phyloP scores from a whole-genome alignment of 2,797 vertebrate species.

The Pangasius djambal region DNA sequence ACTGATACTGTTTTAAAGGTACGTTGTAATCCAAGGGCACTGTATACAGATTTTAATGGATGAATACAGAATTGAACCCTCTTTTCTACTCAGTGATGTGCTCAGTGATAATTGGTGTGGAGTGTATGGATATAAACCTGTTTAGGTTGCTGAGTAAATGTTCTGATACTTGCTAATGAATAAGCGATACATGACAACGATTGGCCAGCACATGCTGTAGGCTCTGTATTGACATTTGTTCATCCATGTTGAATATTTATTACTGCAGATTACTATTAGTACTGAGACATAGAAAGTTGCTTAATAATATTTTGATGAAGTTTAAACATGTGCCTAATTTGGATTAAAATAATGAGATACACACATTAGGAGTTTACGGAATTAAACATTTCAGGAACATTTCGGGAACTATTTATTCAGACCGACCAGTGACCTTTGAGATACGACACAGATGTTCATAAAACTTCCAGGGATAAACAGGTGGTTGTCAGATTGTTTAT shows the following conservation, averaged over 20 bases:
- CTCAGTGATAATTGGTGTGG: background rate
- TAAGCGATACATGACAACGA: background rate
- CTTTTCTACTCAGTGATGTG: background rate
- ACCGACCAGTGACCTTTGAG: background rate
- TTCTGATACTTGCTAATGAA: background rate
- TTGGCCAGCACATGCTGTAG: background rate
- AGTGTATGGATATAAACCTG: constrained; percentile 1
- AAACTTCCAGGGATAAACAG: constrained; percentile 38
- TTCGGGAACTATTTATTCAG: constrained; percentile 1
- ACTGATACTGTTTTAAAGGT: constrained; percentile 13
- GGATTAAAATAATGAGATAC: background rate
- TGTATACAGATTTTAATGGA: constrained; percentile 1
- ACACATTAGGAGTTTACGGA: background rate
- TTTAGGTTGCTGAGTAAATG: background rate
- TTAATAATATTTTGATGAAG: constrained; percentile 8
- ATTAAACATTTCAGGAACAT: background rate
- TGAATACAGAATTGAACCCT: background rate
- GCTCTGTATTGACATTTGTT: background rate
- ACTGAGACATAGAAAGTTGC: background rate
- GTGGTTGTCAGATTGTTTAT: constrained; percentile 26
- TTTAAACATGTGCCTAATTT: background rate
- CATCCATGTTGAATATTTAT: constrained; percentile 6
- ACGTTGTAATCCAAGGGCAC: background rate
- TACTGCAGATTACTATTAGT: constrained; percentile 15
- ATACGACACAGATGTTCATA: constrained; percentile 38